Percentiles rank a stretch among this genome's conserved stretches.
Evolutionary conservation across 2,113 vertebrate genomes (phyloP).

Genomic region (Platysteira castanea): DNA sequence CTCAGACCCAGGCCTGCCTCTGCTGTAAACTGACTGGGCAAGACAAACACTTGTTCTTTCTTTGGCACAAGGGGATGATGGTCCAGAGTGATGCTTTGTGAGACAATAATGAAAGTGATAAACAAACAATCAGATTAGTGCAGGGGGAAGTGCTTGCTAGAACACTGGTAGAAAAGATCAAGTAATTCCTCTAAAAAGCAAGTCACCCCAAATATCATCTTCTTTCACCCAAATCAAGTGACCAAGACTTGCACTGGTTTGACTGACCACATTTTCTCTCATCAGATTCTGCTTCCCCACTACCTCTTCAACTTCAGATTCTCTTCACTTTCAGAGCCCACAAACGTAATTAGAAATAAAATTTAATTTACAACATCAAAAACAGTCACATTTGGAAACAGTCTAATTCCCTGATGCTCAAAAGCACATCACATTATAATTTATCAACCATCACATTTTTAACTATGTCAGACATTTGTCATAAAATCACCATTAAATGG

Average conservation of each 20-base stretch:
- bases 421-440: constrained; percentile 32
- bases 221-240: neutral
- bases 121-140: neutral
- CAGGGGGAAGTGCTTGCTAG: neutral
- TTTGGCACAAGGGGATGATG: neutral
- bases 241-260: neutral
- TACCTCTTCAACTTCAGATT: neutral
- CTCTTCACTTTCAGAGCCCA: neutral
- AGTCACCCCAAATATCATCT: neutral
- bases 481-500: constrained; percentile 52
- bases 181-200: neutral
- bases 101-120: neutral
- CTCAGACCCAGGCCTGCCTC: neutral
- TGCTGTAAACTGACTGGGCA: neutral
- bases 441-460: constrained; percentile 55
- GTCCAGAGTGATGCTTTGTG: neutral
- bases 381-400: constrained; percentile 18
- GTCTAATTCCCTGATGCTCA: constrained; percentile 7
- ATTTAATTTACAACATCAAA: constrained; percentile 36
- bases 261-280: neutral
- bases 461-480: constrained; percentile 53
- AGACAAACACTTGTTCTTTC: neutral
- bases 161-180: neutral
- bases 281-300: neutral
- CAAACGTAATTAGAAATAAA: constrained; percentile 18